Conservation (phyloP, 1,140 invertebrate species). For the Lucilia cuprina region DNA sequence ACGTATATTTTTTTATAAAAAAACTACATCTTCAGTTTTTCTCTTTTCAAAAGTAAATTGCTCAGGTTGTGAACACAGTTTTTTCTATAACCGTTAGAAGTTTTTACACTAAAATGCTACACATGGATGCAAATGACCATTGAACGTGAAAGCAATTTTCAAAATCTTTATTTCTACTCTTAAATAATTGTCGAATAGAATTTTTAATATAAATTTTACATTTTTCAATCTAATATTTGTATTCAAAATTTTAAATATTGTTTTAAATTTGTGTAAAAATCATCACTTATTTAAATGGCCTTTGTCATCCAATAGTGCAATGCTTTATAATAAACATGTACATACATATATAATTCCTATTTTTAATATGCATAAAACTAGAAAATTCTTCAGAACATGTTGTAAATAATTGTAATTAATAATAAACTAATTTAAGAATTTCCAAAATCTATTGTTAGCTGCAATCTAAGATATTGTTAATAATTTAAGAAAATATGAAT, state of each 20-base stretch:
- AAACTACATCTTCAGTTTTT: not conserved
- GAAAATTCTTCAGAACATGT: not conserved
- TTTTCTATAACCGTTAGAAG: not conserved
- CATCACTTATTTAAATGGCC: too few species aligned
- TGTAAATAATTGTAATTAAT: constrained; percentile 16
- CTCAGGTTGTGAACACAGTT: constrained; percentile 30
- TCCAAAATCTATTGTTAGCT: constrained; percentile 22
- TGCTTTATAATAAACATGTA: too few species aligned
- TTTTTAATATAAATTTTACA: too few species aligned
- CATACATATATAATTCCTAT: constrained; percentile 15
- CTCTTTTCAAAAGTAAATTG: not conserved
- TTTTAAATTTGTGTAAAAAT: too few species aligned
- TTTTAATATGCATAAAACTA: constrained; percentile 16
- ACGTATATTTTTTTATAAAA: not conserved
- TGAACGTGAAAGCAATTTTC: too few species aligned
- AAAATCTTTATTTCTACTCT: too few species aligned
- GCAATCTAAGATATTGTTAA: constrained; percentile 34
- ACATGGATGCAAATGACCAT: not conserved
- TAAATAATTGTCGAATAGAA: too few species aligned
- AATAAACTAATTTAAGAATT: constrained; percentile 17
- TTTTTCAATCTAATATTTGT: too few species aligned
- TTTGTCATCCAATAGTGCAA: too few species aligned
- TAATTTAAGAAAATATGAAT: not conserved
- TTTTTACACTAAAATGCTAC: not conserved
- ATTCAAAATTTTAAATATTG: too few species aligned